A percentile compares a stretch with the other conserved stretches of the same genome.
Evolutionary conservation across 2,797 vertebrate genomes (phyloP).

Genomic region (Pipistrellus nathusii): DNA sequence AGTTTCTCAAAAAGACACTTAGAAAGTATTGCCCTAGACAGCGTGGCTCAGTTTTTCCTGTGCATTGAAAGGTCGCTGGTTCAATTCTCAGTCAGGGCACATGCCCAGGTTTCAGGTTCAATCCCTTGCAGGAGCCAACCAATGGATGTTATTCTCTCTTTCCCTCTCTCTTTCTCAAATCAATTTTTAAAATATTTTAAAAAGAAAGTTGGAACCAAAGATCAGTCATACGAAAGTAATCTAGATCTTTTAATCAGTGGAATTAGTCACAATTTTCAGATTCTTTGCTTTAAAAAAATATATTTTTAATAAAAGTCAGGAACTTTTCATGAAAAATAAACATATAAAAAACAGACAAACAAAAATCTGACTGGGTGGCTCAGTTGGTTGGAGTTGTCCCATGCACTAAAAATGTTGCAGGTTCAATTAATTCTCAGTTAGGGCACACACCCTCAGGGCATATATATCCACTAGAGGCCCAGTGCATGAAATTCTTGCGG

Average conservation of each 20-base stretch:
- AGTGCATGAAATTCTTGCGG: too few relatives aligned
- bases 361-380: too few relatives aligned
- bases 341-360: neutral
- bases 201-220: neutral
- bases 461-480: too few relatives aligned
- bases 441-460: too few relatives aligned
- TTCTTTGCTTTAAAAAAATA: neutral
- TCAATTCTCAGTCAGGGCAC: neutral
- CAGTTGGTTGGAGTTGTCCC: too few relatives aligned
- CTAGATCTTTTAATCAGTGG: neutral
- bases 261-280: constrained; percentile 20
- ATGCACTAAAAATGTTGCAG: too few relatives aligned
- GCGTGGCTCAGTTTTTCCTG: too few relatives aligned
- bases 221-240: neutral
- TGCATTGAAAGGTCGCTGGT: too few relatives aligned
- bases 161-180: neutral
- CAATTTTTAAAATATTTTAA: neutral
- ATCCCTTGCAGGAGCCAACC: neutral
- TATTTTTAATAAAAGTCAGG: constrained; percentile 2
- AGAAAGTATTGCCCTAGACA: neutral
- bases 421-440: neutral
- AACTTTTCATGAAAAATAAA: constrained; percentile 3
- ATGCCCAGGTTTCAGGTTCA: neutral
- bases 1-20: neutral
- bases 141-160: neutral